Conservation (phyloP, 2,113 vertebrate species). For the Strix uralensis region DNA sequence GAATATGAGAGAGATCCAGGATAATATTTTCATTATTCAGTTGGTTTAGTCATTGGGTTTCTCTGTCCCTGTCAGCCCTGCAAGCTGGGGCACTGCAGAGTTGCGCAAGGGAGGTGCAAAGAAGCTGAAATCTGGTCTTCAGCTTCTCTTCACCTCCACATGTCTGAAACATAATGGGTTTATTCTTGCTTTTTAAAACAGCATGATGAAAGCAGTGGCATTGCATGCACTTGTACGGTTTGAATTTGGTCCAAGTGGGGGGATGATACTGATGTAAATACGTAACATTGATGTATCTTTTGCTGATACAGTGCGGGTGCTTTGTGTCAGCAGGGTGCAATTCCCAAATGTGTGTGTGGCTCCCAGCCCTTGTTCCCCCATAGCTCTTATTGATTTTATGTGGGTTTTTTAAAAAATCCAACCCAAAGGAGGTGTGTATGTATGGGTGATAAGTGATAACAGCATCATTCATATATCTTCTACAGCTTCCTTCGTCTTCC, state of each 20-base stretch:
- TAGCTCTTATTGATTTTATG: neutral
- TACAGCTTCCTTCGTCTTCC: neutral
- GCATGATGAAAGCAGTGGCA: neutral
- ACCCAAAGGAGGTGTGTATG: neutral
- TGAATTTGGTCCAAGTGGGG: neutral
- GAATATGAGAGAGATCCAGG: neutral
- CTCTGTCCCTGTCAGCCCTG: neutral
- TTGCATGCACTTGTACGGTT: rapidly evolving
- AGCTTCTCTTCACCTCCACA: neutral
- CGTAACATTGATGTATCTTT: neutral
- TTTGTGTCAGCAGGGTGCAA: neutral
- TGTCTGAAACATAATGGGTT: neutral
- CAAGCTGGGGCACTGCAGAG: neutral
- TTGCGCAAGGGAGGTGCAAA: neutral
- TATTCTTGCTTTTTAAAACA: neutral
- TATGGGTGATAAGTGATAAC: neutral
- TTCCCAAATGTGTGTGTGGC: neutral
- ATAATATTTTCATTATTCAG: neutral
- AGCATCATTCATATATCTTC: neutral
- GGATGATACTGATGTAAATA: neutral
- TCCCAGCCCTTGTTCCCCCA: neutral
- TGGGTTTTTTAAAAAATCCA: neutral
- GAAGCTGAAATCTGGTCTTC: neutral
- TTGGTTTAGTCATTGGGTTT: neutral
- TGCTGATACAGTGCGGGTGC: neutral